Base-by-base conservation (phyloP, 2,888 invertebrate genomes). In the Leucophora obtusa region DNA sequence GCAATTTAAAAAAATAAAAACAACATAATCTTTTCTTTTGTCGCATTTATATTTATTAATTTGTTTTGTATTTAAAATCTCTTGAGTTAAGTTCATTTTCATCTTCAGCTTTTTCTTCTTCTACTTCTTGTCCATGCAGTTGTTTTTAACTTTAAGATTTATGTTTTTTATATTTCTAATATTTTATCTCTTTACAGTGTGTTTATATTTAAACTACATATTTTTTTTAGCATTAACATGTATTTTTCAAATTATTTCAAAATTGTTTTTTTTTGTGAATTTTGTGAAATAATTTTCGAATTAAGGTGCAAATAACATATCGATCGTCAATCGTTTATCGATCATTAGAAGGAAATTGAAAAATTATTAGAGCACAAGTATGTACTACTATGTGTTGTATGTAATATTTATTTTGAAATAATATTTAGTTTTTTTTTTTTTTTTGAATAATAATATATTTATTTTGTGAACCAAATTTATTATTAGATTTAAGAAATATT, bases 271-370 rank as follows among this genome's bases (percentile, higher is more conserved):
- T 43, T 18, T 54, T 62, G 35, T 2, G 72, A 15, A 9, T 58
- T 63, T 74, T 28, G 59, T 56, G n/a, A 54, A 17, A 73, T 79
- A 69, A 70, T 65, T 74, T 79, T 70, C 38, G 17, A 24, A 53
- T 59, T 62, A 79, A 66, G 66, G 71, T 71, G 75, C 71, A 68
- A 80, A 68, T 71, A 68, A 71, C 43, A 63, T 38, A 50, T 73
- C 62, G 59, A 79, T 75, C 65, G 60, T 75, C 70, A 66, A 79
- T 66, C 71, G 75, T 75, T 80, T 75, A 80, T 75, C 71, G 79
- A 80, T 75, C 66, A 71, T 58, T 80, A 66, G 56, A 66, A 75
- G 71, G 71, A 80, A 80, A 80, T 75, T n/a, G 63, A 18, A 50
- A 78, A 66, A 62, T 71, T 71, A 71, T 71, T 77, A 54, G 43